These are phyloP conservation scores for Lacerta agilis DNA, from an alignment of 2,797 vertebrate genomes.

Conservation along the genomic window DNA sequence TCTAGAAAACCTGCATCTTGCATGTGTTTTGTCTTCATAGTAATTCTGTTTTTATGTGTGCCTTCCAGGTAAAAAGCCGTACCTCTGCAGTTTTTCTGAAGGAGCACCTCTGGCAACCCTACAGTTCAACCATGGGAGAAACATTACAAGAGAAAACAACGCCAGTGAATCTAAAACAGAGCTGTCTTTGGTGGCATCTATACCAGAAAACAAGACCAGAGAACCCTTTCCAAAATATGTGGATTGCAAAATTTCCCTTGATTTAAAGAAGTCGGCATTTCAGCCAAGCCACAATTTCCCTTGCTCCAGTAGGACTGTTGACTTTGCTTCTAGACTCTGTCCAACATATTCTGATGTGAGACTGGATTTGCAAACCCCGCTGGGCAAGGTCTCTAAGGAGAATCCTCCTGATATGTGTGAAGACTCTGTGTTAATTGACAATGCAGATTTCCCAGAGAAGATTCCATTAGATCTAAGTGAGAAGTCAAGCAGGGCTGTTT, in stretches of 20 bases:
- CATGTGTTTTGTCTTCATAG: constrained; percentile 33
- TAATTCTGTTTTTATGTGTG: constrained; percentile 56
- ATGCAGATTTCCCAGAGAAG: constrained; percentile 63
- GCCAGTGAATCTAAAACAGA: constrained; percentile 60
- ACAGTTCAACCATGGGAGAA: constrained; percentile 75
- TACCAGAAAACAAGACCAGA: constrained; percentile 62
- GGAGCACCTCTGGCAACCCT: constrained; percentile 71
- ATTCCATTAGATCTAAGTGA: constrained; percentile 79
- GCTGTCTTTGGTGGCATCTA: constrained; percentile 33
- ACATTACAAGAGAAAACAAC: constrained; percentile 50
- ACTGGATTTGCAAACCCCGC: constrained; percentile 51
- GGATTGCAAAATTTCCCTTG: constrained; percentile 46
- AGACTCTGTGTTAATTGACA: constrained; percentile 43
- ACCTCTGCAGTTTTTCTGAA: constrained; percentile 80
- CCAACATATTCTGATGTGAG: constrained; percentile 48
- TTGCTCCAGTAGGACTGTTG: constrained; percentile 44
- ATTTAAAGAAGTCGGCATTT: constrained; percentile 68
- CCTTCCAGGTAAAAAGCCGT: constrained; percentile 85
- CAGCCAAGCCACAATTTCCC: constrained; percentile 67
- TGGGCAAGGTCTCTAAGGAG: constrained; percentile 51
- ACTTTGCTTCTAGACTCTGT: constrained; percentile 52
- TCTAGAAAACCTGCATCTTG: constrained; percentile 6
- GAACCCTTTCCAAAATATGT: constrained; percentile 61
- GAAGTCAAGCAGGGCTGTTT: constrained; percentile 71
- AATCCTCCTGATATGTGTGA: constrained; percentile 64